Conservation (phyloP, 1,140 invertebrate species). For the Drosophila lowei region DNA sequence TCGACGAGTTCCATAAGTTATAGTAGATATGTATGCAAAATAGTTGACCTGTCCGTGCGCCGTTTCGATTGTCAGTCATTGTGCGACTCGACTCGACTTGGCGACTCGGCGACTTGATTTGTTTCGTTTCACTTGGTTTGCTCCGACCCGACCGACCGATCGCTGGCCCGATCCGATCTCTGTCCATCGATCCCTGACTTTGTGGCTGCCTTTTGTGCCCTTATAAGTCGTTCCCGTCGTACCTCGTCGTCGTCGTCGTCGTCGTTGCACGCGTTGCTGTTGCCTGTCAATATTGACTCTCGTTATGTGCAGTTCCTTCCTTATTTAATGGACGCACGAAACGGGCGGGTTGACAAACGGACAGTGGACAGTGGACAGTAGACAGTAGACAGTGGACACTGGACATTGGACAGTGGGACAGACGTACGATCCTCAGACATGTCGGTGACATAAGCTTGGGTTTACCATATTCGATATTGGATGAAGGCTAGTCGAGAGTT, state of each 20-base stretch:
- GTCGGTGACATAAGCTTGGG: conserved; percentile 80
- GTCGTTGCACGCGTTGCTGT: conserved; percentile 73
- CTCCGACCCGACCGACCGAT: conserved; percentile 20
- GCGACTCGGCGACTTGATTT: conserved; percentile 70
- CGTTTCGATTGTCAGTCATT: conserved; percentile 80
- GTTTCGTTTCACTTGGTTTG: conserved; percentile 79
- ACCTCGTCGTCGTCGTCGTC: conserved; percentile 48
- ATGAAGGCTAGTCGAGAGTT: conserved; percentile 77
- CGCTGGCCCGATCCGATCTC: conserved; percentile 14
- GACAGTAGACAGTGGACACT: conserved; percentile 9
- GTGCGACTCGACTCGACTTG: conserved; percentile 48
- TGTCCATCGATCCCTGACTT: conserved; percentile 48
- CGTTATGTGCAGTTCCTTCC: conserved; percentile 80
- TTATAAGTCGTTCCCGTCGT: conserved; percentile 61
- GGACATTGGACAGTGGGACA: conserved; percentile 17
- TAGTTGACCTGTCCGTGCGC: conserved; percentile 81
- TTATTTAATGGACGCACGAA: conserved; percentile 80
- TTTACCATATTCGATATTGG: conserved; percentile 71
- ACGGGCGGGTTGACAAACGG: conserved; percentile 65
- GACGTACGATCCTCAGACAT: conserved; percentile 62
- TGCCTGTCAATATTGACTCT: conserved; percentile 79
- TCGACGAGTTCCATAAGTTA: conserved; percentile 73
- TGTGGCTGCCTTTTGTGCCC: conserved; percentile 60
- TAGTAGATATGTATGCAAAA: conserved; percentile 79
- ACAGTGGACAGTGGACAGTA: conserved; percentile 31